Percentiles rank a stretch among this genome's conserved stretches.
These are phyloP conservation scores for Pipistrellus nathusii DNA, from an alignment of 2,797 vertebrate species.

Conservation along the genomic window DNA sequence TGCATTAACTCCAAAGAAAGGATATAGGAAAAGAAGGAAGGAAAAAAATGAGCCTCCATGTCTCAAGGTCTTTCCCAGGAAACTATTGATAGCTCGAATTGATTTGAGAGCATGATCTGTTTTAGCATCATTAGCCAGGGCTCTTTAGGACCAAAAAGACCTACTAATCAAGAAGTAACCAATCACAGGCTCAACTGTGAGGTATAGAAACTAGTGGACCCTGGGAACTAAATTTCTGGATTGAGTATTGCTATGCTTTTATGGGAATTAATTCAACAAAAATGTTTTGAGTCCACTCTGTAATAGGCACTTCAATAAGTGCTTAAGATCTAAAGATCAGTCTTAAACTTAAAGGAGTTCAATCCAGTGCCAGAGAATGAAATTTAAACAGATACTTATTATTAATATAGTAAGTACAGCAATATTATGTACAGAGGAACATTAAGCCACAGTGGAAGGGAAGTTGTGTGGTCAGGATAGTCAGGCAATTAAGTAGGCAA, in stretches of 20 bases:
- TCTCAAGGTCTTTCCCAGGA: constrained; percentile 25
- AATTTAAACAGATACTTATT: background rate
- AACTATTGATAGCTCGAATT: constrained; percentile 11
- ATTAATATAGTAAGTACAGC: constrained; percentile 39
- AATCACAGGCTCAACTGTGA: constrained; percentile 41
- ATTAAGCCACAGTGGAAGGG: background rate
- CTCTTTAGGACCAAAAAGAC: background rate
- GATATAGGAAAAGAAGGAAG: constrained; percentile 41
- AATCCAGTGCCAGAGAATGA: constrained; percentile 24
- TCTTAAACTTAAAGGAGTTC: constrained; percentile 3
- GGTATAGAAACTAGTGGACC: constrained; percentile 20
- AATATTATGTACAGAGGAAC: background rate
- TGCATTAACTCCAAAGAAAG: background rate
- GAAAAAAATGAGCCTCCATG: constrained; percentile 19
- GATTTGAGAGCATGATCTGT: background rate
- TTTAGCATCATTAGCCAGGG: constrained; percentile 2
- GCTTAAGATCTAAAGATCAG: background rate
- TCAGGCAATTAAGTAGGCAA: constrained; percentile 37
- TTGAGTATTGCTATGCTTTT: background rate
- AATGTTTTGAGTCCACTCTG: background rate
- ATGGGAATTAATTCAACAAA: constrained; percentile 30
- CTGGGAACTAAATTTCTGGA: constrained; percentile 41
- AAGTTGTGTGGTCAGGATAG: background rate
- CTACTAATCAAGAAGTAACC: constrained; percentile 30
- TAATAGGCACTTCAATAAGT: background rate